phyloP scores from a whole-genome alignment of 2,888 invertebrate species.

The Drosophila melanosoma region DNA sequence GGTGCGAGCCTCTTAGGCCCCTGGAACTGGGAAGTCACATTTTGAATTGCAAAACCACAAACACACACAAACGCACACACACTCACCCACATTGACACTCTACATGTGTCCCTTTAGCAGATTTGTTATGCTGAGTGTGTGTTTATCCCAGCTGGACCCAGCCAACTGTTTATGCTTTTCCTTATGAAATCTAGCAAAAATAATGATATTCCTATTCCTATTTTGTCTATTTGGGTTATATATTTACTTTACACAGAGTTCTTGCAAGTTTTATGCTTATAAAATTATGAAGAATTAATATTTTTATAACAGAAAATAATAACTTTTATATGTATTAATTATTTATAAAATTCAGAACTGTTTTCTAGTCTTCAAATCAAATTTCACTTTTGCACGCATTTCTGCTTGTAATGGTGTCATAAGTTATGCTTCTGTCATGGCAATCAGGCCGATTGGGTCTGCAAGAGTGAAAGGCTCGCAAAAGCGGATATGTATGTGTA shows the following conservation, averaged over 20 bases:
- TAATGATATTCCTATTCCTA: background rate
- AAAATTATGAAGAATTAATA: background rate
- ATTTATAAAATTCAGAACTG: background rate
- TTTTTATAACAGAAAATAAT: background rate
- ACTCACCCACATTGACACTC: conserved; percentile 46
- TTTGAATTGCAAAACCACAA: conserved; percentile 77
- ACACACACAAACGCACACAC: conserved; percentile 41
- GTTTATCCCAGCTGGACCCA: conserved; percentile 32
- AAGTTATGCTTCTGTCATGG: conserved; percentile 28
- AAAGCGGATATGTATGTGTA: conserved; percentile 28
- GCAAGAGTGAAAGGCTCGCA: conserved; percentile 3
- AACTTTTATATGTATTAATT: background rate
- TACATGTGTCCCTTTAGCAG: conserved; percentile 68
- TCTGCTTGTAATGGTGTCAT: background rate
- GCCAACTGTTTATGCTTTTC: background rate
- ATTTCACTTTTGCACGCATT: background rate
- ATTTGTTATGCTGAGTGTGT: conserved; percentile 27
- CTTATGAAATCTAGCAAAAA: background rate
- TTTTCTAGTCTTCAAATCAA: background rate
- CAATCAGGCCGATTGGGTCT: conserved; percentile 23
- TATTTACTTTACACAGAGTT: no score
- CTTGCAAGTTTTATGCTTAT: no score
- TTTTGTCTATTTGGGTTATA: background rate
- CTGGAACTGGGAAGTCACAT: conserved; percentile 32
- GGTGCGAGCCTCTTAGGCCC: conserved; percentile 1